Conservation (phyloP, 2,888 invertebrate species). For the Pseudococcus viburni region DNA sequence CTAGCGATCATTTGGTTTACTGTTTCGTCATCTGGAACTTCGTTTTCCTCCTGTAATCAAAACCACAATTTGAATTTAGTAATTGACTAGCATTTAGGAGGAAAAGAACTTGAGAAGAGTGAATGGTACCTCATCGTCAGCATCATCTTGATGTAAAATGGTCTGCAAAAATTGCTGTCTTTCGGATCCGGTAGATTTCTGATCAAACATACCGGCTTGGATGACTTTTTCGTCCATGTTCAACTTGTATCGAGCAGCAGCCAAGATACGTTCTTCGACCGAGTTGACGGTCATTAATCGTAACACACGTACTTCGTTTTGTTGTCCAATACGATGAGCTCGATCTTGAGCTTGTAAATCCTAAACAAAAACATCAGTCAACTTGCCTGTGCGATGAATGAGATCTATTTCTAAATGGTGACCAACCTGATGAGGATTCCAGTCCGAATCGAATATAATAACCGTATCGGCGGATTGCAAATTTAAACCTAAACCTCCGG, state of each 20-base stretch:
- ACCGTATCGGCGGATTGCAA: constrained; percentile 99
- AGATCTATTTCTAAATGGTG: background rate
- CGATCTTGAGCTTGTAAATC: constrained; percentile 99
- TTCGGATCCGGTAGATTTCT: constrained; percentile 97
- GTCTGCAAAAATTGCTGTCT: constrained; percentile 95
- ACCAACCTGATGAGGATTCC: constrained; percentile 98
- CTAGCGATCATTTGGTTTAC: constrained; percentile 99
- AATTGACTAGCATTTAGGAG: too few species aligned
- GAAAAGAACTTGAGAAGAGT: background rate
- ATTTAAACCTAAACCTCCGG: constrained; percentile 98
- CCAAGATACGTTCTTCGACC: constrained; percentile 97
- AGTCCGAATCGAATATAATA: constrained; percentile 98
- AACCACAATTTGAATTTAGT: background rate
- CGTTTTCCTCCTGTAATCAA: constrained; percentile 83
- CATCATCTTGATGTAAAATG: constrained; percentile 94
- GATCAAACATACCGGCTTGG: constrained; percentile 99
- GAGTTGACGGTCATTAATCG: constrained; percentile 99
- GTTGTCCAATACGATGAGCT: constrained; percentile 99
- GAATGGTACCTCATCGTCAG: constrained; percentile 85
- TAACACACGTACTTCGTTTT: constrained; percentile 97
- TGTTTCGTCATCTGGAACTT: constrained; percentile 98
- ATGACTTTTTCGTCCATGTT: constrained; percentile 99
- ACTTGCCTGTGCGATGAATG: background rate
- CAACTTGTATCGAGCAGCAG: constrained; percentile 97
- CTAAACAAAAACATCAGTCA: too few species aligned